phyloP scores from a whole-genome alignment of 2,888 invertebrate genomes.

The Nomada goodeniana region DNA sequence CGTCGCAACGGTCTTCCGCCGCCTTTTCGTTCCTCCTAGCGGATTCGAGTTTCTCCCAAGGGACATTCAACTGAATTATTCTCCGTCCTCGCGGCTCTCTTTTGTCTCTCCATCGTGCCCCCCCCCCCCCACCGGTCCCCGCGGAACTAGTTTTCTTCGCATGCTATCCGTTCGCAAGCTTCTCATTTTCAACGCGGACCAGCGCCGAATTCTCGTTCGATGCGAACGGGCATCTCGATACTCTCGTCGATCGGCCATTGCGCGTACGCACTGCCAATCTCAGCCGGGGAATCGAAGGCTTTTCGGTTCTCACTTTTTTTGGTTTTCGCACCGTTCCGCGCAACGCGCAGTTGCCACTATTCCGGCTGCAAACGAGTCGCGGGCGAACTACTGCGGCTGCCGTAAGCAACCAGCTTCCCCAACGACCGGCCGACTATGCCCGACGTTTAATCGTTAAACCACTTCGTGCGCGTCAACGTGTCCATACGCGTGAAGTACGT shows the following conservation, averaged over 20 bases:
- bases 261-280: too few relatives aligned
- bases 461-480: slow-evolving; percentile 34
- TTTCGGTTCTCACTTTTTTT: too few relatives aligned
- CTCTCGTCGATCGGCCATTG: too few relatives aligned
- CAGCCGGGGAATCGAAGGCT: too few relatives aligned
- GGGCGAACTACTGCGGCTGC: slow-evolving; percentile 40
- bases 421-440: slow-evolving; percentile 39
- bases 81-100: slow-evolving; percentile 6
- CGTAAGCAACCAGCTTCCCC: slow-evolving; percentile 24
- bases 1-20: slow-evolving; percentile 1
- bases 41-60: slow-evolving; percentile 32
- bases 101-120: not conserved
- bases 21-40: slow-evolving; percentile 23
- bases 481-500: slow-evolving; percentile 11
- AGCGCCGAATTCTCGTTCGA: not conserved
- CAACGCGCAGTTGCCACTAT: not conserved
- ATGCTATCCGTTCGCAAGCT: too few relatives aligned
- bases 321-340: not conserved
- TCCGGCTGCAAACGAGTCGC: slow-evolving; percentile 16
- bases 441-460: slow-evolving; percentile 59
- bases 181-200: too few relatives aligned
- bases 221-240: too few relatives aligned
- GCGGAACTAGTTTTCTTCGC: not conserved
- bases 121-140: not conserved
- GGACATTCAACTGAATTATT: slow-evolving; percentile 52